phyloP scores from a whole-genome alignment of 2,797 vertebrate species.

The Helarctos malayanus region DNA sequence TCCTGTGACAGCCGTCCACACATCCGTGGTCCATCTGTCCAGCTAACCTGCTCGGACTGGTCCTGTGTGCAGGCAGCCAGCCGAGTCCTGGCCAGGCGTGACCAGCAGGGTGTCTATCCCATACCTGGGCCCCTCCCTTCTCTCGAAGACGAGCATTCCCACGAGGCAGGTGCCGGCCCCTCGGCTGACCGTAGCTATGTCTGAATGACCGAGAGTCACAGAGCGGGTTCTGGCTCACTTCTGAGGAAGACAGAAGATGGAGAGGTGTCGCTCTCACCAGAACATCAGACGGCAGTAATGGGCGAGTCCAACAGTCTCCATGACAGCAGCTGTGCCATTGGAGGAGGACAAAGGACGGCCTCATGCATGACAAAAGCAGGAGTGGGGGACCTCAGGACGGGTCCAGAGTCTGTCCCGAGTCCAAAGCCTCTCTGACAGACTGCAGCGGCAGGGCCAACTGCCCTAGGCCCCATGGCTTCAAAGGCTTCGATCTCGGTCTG shows the following conservation, averaged over 20 bases:
- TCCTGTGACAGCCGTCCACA: background rate
- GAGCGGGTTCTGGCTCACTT: background rate
- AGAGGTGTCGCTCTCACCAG: background rate
- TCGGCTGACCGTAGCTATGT: background rate
- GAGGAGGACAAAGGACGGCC: background rate
- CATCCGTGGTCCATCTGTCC: background rate
- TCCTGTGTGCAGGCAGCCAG: background rate
- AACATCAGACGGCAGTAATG: background rate
- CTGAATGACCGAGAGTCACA: background rate
- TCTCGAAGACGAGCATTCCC: background rate
- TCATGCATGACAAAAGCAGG: background rate
- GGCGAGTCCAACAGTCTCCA: rapidly evolving
- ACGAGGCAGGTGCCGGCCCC: background rate
- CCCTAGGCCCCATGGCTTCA: background rate
- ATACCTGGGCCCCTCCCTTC: background rate
- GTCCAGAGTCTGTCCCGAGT: background rate
- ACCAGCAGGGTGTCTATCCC: background rate
- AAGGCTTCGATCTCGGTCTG: background rate
- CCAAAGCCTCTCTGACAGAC: background rate
- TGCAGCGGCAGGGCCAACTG: background rate
- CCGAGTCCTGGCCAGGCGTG: background rate
- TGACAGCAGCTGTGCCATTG: background rate
- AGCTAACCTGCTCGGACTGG: too few relatives aligned
- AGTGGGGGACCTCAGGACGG: background rate
- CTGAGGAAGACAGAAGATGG: background rate